Percentiles rank a stretch among this genome's conserved stretches.
These are phyloP conservation scores for Micronycteris hirsuta DNA, from an alignment of 2,113 vertebrate species.

Conservation along the genomic window DNA sequence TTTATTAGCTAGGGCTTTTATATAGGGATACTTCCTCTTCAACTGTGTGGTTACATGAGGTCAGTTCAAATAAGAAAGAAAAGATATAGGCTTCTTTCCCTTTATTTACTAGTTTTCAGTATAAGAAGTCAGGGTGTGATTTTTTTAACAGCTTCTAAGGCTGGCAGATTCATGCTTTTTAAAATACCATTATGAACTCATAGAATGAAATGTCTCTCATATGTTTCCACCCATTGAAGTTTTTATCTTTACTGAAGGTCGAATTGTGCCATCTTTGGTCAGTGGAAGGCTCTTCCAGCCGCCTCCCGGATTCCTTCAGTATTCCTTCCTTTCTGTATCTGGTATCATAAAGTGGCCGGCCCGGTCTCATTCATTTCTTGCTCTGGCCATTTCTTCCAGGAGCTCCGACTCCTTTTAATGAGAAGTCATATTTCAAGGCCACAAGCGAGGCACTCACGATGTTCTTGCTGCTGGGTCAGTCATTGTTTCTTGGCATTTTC, in stretches of 20 bases:
- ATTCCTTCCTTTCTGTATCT: not conserved
- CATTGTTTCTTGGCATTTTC: constrained; percentile 14
- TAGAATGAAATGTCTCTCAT: not conserved
- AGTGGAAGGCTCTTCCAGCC: not conserved
- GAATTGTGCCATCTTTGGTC: not conserved
- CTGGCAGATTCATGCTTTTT: not conserved
- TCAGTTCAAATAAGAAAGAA: not conserved
- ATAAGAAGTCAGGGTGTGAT: not conserved
- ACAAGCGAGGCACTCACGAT: not conserved
- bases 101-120: constrained; percentile 32
- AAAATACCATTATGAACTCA: not conserved
- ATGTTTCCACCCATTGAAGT: not conserved
- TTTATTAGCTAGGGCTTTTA: not conserved
- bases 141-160: not conserved
- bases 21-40: not conserved
- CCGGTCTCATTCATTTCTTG: not conserved
- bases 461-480: not conserved
- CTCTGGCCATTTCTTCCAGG: not conserved
- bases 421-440: constrained; percentile 37
- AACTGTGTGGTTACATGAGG: not conserved
- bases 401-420: constrained; percentile 33
- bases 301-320: not conserved
- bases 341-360: not conserved
- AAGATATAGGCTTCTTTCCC: not conserved
- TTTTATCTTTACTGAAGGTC: not conserved